These are phyloP conservation scores for Eospalax fontanierii DNA, from an alignment of 2,797 vertebrate species.

Conservation along the genomic window DNA sequence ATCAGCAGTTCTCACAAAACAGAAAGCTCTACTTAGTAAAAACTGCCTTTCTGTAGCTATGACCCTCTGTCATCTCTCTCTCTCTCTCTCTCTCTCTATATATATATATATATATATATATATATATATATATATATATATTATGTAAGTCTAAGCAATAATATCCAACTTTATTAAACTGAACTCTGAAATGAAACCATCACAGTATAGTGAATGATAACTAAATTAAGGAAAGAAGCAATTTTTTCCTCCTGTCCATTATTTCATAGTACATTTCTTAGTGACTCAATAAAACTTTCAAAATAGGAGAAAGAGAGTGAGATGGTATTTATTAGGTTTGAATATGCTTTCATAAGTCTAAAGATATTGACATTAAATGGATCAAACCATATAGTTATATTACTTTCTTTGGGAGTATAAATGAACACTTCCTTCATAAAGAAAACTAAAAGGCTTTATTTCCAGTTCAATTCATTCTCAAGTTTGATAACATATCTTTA, in stretches of 20 bases:
- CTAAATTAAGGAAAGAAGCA: background rate
- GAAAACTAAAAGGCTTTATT: slow-evolving; percentile 23
- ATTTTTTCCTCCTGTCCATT: background rate
- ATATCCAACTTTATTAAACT: slow-evolving; percentile 13
- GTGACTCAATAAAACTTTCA: slow-evolving; percentile 30
- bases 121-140: too few relatives aligned
- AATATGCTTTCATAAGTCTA: slow-evolving; percentile 36
- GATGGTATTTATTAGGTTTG: background rate
- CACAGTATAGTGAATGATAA: background rate
- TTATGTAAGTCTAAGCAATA: background rate
- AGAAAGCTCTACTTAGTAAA: background rate
- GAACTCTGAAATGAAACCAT: background rate
- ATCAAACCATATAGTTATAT: slow-evolving; percentile 4
- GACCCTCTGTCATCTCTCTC: too few relatives aligned
- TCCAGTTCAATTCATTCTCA: slow-evolving; percentile 27
- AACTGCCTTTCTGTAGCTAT: background rate
- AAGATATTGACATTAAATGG: slow-evolving; percentile 1
- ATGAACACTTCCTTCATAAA: slow-evolving; percentile 35
- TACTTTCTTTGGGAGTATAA: slow-evolving; percentile 28
- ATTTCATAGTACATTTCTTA: slow-evolving; percentile 26
- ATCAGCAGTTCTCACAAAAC: background rate
- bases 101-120: too few relatives aligned
- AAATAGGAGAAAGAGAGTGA: background rate
- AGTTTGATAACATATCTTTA: slow-evolving; percentile 44
- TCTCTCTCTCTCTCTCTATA: too few relatives aligned